Evolutionary conservation across 2,888 invertebrate genomes (phyloP).

Genomic region (Ornithoptera priamus): DNA sequence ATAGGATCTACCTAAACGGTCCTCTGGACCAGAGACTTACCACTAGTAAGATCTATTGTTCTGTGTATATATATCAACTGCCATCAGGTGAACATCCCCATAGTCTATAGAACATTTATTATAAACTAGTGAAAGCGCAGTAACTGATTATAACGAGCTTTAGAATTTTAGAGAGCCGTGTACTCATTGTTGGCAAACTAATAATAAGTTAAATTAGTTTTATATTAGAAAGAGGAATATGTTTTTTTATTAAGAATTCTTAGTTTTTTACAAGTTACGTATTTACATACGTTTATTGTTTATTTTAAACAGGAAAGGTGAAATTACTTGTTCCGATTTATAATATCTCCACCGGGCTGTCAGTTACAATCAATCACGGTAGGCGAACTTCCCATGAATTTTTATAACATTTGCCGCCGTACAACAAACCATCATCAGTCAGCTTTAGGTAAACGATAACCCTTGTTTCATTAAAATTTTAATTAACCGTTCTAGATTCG

Average conservation of each 20-base stretch:
- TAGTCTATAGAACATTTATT: too few species aligned
- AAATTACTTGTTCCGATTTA: conserved; percentile 1
- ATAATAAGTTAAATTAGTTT: too few species aligned
- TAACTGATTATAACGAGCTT: too few species aligned
- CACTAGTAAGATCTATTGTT: too few species aligned
- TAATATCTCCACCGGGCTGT: conserved; percentile 1
- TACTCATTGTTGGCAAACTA: too few species aligned
- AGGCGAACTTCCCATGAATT: conserved; percentile 39
- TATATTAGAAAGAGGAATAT: too few species aligned
- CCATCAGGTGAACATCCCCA: too few species aligned
- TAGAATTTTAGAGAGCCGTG: too few species aligned
- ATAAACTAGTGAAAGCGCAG: too few species aligned
- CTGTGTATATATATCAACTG: too few species aligned
- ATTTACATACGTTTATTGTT: not conserved
- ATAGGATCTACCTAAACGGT: too few species aligned
- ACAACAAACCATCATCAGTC: conserved; percentile 24
- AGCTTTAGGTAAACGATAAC: conserved; percentile 32
- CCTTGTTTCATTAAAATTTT: conserved; percentile 33
- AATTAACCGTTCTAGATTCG: conserved; percentile 46
- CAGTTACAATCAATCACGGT: conserved; percentile 50
- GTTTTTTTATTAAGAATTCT: not conserved
- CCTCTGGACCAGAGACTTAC: too few species aligned
- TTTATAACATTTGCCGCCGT: conserved; percentile 30
- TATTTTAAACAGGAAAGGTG: not conserved
- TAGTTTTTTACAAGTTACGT: not conserved